A percentile compares a stretch with the other conserved stretches of the same genome.
These are phyloP conservation scores for Biston betularia DNA, from an alignment of 2,888 invertebrate species.

Conservation along the genomic window DNA sequence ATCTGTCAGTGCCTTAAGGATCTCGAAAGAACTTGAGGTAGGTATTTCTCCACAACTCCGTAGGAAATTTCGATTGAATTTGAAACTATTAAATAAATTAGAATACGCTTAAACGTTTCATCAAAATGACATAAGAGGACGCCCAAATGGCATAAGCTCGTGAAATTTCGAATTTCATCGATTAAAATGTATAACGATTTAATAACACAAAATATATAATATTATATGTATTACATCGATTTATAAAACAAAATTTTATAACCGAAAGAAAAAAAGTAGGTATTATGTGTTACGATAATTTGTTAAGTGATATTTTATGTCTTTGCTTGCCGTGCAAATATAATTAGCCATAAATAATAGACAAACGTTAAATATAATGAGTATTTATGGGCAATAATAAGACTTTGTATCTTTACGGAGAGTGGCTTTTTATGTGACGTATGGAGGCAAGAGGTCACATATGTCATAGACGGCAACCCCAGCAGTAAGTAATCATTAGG, in stretches of 20 bases:
- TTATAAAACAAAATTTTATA: slow-evolving; percentile 30
- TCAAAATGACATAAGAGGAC: slow-evolving; percentile 27
- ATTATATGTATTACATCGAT: slow-evolving; percentile 21
- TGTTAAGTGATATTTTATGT: slow-evolving; percentile 52
- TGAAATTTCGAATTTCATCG: slow-evolving; percentile 24
- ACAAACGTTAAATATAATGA: slow-evolving; percentile 27
- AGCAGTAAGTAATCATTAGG: neutral
- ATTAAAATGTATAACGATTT: slow-evolving; percentile 30
- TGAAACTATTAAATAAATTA: slow-evolving; percentile 55
- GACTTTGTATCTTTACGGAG: slow-evolving; percentile 23
- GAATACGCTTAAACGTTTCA: slow-evolving; percentile 26
- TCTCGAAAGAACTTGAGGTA: slow-evolving; percentile 73
- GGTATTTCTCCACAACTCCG: slow-evolving; percentile 69
- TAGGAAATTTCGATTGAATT: slow-evolving; percentile 72
- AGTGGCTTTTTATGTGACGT: slow-evolving; percentile 15
- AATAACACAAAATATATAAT: slow-evolving; percentile 34
- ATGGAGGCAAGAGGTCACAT: slow-evolving; percentile 4
- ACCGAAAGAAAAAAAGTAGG: slow-evolving; percentile 25
- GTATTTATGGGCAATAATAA: slow-evolving; percentile 15
- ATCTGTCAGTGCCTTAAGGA: slow-evolving; percentile 57
- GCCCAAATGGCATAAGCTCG: slow-evolving; percentile 26
- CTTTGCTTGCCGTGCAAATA: slow-evolving; percentile 37
- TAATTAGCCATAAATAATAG: slow-evolving; percentile 24
- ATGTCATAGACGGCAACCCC: neutral
- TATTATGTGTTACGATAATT: slow-evolving; percentile 48